A percentile compares a stretch with the other conserved stretches of the same genome.
Evolutionary conservation across 2,797 vertebrate genomes (phyloP).

Genomic region (Xenopus petersii): DNA sequence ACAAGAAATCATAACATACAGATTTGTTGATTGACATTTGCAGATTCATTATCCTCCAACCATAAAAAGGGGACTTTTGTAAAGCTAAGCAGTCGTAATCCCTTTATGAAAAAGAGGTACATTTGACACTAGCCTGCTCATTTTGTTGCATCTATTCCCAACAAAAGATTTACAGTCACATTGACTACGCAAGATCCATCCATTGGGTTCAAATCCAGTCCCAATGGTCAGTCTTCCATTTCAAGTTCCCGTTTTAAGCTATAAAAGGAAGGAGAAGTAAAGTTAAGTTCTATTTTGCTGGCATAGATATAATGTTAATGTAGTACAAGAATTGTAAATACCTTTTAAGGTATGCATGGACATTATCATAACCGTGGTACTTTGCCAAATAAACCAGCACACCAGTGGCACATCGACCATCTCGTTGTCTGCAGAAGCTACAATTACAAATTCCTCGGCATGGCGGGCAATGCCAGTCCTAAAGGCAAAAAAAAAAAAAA

Average conservation of each 20-base stretch:
- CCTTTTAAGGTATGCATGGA: slow-evolving; percentile 92
- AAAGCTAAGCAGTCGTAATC: too few species aligned
- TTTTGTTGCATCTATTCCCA: too few species aligned
- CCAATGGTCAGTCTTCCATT: slow-evolving; percentile 64
- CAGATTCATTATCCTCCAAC: too few species aligned
- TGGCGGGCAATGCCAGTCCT: slow-evolving; percentile 92
- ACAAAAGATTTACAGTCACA: too few species aligned
- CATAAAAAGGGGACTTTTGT: too few species aligned
- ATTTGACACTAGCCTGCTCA: too few species aligned
- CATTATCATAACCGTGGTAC: slow-evolving; percentile 90
- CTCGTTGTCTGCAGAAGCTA: slow-evolving; percentile 94
- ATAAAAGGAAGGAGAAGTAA: slow-evolving; percentile 48
- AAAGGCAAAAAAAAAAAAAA: neutral
- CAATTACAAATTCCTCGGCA: slow-evolving; percentile 98
- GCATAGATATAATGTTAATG: neutral
- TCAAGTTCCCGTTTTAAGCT: slow-evolving; percentile 90
- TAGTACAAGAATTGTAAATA: slow-evolving; percentile 50
- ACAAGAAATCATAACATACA: too few species aligned
- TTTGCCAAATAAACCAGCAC: slow-evolving; percentile 95
- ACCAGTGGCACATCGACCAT: slow-evolving; percentile 90
- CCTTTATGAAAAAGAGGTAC: too few species aligned
- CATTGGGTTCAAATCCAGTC: neutral
- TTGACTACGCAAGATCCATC: too few species aligned
- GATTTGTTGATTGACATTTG: too few species aligned
- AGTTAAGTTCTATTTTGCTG: slow-evolving; percentile 3